A percentile compares a stretch with the other conserved stretches of the same genome.
phyloP scores from a whole-genome alignment of 2,113 vertebrate species.

The Alces alces region DNA sequence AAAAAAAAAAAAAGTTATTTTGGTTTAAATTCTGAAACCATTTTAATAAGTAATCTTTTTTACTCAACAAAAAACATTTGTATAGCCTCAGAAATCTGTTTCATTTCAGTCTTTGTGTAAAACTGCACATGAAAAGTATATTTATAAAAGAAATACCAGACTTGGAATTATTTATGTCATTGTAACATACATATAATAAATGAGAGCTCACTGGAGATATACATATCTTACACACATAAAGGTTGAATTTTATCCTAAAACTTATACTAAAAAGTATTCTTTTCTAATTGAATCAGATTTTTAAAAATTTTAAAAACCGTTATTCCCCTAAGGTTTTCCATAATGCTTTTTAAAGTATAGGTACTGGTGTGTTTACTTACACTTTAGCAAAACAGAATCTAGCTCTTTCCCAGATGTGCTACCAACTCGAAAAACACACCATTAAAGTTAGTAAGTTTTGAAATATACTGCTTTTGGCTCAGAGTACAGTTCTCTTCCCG shows the following conservation, averaged over 20 bases:
- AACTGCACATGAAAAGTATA: slow-evolving; percentile 70
- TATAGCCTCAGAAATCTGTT: slow-evolving; percentile 73
- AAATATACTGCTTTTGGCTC: not conserved
- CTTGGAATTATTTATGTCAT: slow-evolving; percentile 72
- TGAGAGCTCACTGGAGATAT: slow-evolving; percentile 31
- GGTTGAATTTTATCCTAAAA: not conserved
- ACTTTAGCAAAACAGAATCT: not conserved
- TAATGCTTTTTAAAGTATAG: not conserved
- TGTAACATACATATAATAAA: slow-evolving; percentile 49
- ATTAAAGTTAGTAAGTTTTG: not conserved
- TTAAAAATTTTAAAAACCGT: not conserved
- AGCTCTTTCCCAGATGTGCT: not conserved
- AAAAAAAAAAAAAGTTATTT: slow-evolving; percentile 59
- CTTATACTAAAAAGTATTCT: not conserved
- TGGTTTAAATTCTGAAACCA: slow-evolving; percentile 76
- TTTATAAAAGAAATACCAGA: slow-evolving; percentile 75
- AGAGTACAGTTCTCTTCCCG: slow-evolving; percentile 56
- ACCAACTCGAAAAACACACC: not conserved
- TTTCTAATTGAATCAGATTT: slow-evolving; percentile 25
- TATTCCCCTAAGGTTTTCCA: not conserved
- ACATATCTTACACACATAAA: not conserved
- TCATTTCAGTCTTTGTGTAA: slow-evolving; percentile 72
- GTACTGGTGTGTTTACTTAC: not conserved
- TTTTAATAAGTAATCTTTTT: slow-evolving; percentile 79
- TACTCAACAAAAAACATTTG: slow-evolving; percentile 77